Percentiles rank a stretch among this genome's conserved stretches.
Conservation (phyloP, 2,797 vertebrate species). For the Dendrocincla tyrannina region DNA sequence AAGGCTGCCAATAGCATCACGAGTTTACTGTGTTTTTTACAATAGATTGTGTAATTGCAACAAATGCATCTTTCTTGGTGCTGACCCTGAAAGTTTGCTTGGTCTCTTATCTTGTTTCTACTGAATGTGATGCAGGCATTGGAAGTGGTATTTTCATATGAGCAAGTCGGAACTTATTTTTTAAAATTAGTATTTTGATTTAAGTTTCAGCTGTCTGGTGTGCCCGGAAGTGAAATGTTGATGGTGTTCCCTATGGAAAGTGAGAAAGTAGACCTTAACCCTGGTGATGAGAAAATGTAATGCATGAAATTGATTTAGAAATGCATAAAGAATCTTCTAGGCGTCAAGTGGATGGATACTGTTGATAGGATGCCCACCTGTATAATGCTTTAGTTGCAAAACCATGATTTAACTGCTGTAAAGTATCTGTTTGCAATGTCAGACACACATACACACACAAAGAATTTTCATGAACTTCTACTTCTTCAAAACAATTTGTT, state of each 20-base stretch:
- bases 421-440: background rate
- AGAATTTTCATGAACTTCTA: background rate
- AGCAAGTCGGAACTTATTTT: background rate
- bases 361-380: background rate
- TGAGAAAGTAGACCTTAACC: background rate
- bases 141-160: background rate
- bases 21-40: background rate
- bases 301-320: conserved; percentile 60
- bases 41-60: background rate
- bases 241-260: background rate
- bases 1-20: background rate
- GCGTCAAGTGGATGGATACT: background rate
- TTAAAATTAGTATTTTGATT: background rate
- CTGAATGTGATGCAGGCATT: background rate
- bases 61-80: background rate
- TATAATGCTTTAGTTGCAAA: conserved; percentile 10
- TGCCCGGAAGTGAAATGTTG: background rate
- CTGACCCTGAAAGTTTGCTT: background rate
- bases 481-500: background rate
- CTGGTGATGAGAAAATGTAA: conserved; percentile 8
- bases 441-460: background rate
- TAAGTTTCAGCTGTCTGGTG: background rate
- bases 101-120: background rate
- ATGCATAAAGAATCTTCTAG: conserved; percentile 29
- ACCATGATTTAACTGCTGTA: background rate